Conservation (phyloP, 2,797 vertebrate genomes). For the Fistularia commersonii region DNA sequence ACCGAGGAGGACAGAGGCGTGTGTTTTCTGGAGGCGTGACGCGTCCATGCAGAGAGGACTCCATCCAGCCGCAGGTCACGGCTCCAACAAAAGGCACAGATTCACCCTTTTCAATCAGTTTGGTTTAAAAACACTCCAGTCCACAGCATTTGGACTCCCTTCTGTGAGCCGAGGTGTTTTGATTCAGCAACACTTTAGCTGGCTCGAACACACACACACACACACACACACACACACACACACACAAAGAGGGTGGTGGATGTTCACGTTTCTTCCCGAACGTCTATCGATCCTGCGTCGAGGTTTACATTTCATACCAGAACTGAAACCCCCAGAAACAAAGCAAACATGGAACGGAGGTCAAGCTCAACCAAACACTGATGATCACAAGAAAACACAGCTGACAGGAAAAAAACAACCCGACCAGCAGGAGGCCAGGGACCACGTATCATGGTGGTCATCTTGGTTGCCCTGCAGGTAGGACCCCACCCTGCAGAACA, state of each 20-base stretch:
- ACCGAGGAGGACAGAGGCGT: no score
- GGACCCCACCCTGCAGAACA: no score
- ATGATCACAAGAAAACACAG: not conserved
- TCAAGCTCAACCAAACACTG: not conserved
- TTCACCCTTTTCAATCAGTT: constrained; percentile 34
- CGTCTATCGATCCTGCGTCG: constrained; percentile 4
- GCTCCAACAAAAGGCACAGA: constrained; percentile 73
- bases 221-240: constrained; percentile 20
- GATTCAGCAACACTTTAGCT: constrained; percentile 34
- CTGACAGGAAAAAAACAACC: constrained; percentile 37
- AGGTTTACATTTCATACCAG: not conserved
- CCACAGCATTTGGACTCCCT: constrained; percentile 3
- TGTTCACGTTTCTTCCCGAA: constrained; percentile 12
- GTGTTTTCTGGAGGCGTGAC: no score
- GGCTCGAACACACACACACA: constrained; percentile 11
- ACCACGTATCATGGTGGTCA: no score
- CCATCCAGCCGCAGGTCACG: no score
- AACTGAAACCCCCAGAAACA: not conserved
- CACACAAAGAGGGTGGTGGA: constrained; percentile 3
- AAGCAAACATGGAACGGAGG: not conserved
- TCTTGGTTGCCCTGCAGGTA: no score
- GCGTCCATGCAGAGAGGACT: no score
- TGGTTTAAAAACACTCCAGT: constrained; percentile 40
- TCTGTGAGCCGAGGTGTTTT: constrained; percentile 36
- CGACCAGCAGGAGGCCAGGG: constrained; percentile 43